These are phyloP conservation scores for Lagorchestes hirsutus DNA, from an alignment of 2,797 vertebrate species.

Conservation along the genomic window DNA sequence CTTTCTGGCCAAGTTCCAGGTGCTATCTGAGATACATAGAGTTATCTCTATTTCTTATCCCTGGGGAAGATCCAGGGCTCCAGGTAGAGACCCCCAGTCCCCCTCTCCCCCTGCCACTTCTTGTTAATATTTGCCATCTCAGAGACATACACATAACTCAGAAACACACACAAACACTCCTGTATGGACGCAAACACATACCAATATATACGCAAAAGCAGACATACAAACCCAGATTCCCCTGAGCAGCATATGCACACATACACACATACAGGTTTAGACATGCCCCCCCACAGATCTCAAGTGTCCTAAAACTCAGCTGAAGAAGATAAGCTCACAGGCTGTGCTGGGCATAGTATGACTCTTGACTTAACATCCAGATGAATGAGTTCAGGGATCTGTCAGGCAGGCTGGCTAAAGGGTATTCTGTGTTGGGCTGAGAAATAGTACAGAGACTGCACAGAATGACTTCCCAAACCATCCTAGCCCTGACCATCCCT, in stretches of 20 bases:
- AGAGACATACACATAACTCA: constrained; percentile 24
- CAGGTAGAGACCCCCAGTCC: constrained; percentile 62
- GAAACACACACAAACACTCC: constrained; percentile 19
- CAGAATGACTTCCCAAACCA: not conserved
- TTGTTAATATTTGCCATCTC: constrained; percentile 78
- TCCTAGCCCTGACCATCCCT: not conserved
- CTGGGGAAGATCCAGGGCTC: constrained; percentile 66
- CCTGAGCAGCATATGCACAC: not conserved
- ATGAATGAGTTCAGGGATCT: not conserved
- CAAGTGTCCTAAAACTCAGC: not conserved
- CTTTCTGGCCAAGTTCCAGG: constrained; percentile 34
- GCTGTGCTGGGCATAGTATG: not conserved
- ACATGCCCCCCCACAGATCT: not conserved
- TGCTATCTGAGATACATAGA: constrained; percentile 81
- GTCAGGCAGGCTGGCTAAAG: not conserved
- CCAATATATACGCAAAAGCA: not conserved
- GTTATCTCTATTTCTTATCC: constrained; percentile 70
- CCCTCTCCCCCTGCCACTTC: not conserved
- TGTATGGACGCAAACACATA: not conserved
- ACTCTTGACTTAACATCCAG: not conserved
- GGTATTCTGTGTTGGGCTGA: not conserved
- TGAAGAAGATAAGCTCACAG: not conserved
- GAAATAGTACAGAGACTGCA: not conserved
- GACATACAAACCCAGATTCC: not conserved
- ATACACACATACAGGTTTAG: not conserved